phyloP scores from a whole-genome alignment of 2,888 invertebrate species.

The Micropterix aruncella region DNA sequence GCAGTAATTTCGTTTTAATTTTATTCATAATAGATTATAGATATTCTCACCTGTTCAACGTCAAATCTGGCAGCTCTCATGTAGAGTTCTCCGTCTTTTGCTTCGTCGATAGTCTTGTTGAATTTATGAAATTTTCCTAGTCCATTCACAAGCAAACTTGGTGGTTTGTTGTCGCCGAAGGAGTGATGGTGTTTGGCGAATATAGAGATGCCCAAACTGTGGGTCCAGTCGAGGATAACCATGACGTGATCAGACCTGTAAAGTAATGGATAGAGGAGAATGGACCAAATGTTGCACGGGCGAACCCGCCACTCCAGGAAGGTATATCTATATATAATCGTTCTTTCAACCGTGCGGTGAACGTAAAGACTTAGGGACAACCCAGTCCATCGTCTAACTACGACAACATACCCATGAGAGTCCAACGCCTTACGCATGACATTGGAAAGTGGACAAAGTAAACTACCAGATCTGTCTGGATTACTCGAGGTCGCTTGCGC shows the following conservation, averaged over 20 bases:
- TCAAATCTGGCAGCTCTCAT: slow-evolving; percentile 49
- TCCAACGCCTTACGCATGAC: too few relatives aligned
- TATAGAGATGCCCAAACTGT: slow-evolving; percentile 52
- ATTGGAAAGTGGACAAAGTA: not conserved
- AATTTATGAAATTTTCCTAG: slow-evolving; percentile 45
- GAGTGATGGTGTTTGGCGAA: slow-evolving; percentile 80
- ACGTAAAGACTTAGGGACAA: too few relatives aligned
- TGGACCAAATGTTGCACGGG: not conserved
- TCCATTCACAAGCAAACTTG: slow-evolving; percentile 71
- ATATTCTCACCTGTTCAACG: slow-evolving; percentile 54
- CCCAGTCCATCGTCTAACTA: too few relatives aligned
- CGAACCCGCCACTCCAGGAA: too few relatives aligned
- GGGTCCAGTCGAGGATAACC: slow-evolving; percentile 72
- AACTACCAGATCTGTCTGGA: not conserved
- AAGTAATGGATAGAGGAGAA: slow-evolving; percentile 8
- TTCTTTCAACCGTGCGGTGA: too few relatives aligned
- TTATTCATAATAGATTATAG: too few relatives aligned
- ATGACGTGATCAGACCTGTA: slow-evolving; percentile 54
- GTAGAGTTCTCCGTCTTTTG: slow-evolving; percentile 19
- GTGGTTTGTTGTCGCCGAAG: slow-evolving; percentile 68
- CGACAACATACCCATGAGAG: too few relatives aligned
- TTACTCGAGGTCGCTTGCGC: too few relatives aligned
- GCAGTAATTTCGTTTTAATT: too few relatives aligned
- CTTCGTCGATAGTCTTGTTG: slow-evolving; percentile 20
- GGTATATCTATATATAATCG: too few relatives aligned